A percentile compares a stretch with the other conserved stretches of the same genome.
Conservation (phyloP, 2,888 invertebrate genomes). For the Meliscaeva auricollis region DNA sequence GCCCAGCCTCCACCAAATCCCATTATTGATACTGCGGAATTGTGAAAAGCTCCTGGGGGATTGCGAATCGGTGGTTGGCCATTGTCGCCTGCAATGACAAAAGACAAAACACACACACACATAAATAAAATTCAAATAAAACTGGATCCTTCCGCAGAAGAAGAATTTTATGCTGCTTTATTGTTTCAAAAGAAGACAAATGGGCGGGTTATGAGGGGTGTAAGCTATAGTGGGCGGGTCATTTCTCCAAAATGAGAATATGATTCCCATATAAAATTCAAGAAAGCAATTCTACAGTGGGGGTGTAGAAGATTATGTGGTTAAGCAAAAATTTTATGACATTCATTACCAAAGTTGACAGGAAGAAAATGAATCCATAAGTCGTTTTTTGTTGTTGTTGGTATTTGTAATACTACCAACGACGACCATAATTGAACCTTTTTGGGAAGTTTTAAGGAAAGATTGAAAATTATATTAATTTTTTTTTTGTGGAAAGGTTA, state of each 20-base stretch:
- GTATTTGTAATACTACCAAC: too few relatives aligned
- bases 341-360: constrained; percentile 25
- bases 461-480: constrained; percentile 22
- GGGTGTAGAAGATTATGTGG: constrained; percentile 35
- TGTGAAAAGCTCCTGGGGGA: constrained; percentile 84
- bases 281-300: too few relatives aligned
- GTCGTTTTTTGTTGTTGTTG: too few relatives aligned
- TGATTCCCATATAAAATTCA: constrained; percentile 18
- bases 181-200: constrained; percentile 14
- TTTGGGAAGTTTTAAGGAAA: constrained; percentile 3
- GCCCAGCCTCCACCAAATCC: constrained; percentile 53
- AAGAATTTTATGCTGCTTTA: constrained; percentile 2
- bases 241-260: constrained; percentile 26
- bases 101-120: constrained; percentile 40
- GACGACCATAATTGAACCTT: constrained; percentile 21
- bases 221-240: background rate
- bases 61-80: constrained; percentile 84
- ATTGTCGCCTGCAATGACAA: constrained; percentile 80
- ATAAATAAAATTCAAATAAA: constrained; percentile 38
- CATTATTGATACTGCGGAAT: constrained; percentile 82
- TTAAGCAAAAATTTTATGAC: constrained; percentile 35
- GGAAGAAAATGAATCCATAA: constrained; percentile 30
- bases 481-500: background rate
- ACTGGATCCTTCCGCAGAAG: constrained; percentile 26
- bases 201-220: constrained; percentile 14